Evolutionary conservation across 2,113 vertebrate species (phyloP), one percentile per base, ranked within the genome.

Genomic region (Mesembrinibis cayennensis): DNA sequence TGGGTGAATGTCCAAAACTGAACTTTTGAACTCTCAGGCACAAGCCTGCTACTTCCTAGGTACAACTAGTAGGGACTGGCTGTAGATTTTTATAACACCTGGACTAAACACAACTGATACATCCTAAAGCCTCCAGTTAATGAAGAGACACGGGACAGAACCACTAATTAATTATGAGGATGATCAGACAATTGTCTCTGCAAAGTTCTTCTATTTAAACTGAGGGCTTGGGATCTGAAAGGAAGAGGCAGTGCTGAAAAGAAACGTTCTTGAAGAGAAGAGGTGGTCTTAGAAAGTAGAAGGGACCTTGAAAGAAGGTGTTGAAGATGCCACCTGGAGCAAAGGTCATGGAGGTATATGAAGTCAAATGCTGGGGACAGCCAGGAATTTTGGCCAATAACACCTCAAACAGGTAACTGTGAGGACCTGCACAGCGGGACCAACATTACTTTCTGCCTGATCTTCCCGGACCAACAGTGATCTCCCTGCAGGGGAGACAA

Each of bases 311-410:
- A 84, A 77, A 69, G 53, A 47, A 7, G 13, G 27, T 29, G 13
- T 2, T 62, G 38, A 69, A 87, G 38, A 26, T 38, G 13, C 9
- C 25, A 69, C 11, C n/a, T 63, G 6, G 32, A 65, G 11, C 22
- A 77, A 77, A 77, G 16, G 5, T 59, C 45, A n/a, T 0, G 0
- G 19, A 55, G 38, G 63, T 17, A 5, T 38, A 21, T 29, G 58
- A 22, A 89, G 30, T 34, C 25, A 94, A 42, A 52, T 26, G 3
- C 4, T 69, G 18, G 16, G 12, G 2, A 50, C 5, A 3, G 5
- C 61, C 14, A 36, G 38, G 17, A 13, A 49, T 72, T 93, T 76
- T 76, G 25, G 20, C 5, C 36, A 66, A 3, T 42, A 49, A 42
- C 25, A 30, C 8, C 34, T 70, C 61, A 86, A 36, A 76, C 2